Evolutionary conservation across 2,113 vertebrate genomes (phyloP).

Genomic region (Ibidorhyncha struthersii): DNA sequence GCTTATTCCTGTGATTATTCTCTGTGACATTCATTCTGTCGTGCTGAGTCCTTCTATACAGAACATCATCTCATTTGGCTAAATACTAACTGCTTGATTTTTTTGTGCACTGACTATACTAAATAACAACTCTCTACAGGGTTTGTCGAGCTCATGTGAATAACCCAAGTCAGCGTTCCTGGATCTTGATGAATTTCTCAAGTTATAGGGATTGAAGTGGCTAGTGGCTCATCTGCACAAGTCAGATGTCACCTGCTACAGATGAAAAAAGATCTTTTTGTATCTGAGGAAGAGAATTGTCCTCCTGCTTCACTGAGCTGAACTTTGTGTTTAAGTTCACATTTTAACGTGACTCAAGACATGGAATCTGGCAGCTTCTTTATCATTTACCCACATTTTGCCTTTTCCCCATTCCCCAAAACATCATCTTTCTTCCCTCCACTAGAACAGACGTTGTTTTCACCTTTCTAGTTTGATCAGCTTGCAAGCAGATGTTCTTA

Average conservation of each 20-base stretch:
- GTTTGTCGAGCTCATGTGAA: not conserved
- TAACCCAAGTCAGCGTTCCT: not conserved
- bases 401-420: slow-evolving; percentile 38
- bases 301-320: slow-evolving; percentile 17
- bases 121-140: not conserved
- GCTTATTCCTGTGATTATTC: not conserved
- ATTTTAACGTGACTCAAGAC: not conserved
- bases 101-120: not conserved
- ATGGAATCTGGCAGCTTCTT: slow-evolving; percentile 8
- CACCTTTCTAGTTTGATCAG: slow-evolving; percentile 61
- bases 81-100: not conserved
- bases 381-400: slow-evolving; percentile 29
- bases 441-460: slow-evolving; percentile 41
- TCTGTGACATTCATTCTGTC: not conserved
- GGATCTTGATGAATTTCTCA: not conserved
- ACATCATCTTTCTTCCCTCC: not conserved
- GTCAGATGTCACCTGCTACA: not conserved
- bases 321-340: slow-evolving; percentile 26
- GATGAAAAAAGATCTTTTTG: slow-evolving; percentile 27
- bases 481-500: slow-evolving; percentile 67
- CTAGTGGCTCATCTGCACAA: not conserved
- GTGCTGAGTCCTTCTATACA: not conserved
- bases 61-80: not conserved
- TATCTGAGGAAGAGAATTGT: not conserved
- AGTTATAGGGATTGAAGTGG: not conserved